Evolutionary conservation across 2,113 vertebrate species (phyloP).

Genomic region (Pseudorasbora parva): DNA sequence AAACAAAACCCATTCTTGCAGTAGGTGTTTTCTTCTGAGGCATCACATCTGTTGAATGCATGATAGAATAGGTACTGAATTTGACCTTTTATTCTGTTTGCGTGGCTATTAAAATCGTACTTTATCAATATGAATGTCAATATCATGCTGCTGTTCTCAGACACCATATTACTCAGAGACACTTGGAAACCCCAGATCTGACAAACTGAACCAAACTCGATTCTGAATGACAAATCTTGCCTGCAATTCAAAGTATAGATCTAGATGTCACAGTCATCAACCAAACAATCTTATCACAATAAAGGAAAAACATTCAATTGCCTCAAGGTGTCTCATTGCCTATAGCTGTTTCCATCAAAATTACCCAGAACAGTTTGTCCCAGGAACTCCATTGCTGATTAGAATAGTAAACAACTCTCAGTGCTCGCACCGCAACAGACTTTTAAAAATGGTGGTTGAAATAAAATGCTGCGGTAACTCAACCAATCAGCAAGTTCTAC

Average conservation of each 20-base stretch:
- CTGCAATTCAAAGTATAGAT: background rate
- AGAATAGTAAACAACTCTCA: too few species aligned
- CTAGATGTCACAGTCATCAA: background rate
- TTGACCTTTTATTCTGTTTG: conserved; percentile 5
- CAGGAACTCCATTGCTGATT: too few species aligned
- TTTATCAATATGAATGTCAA: conserved; percentile 7
- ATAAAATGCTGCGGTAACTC: too few species aligned
- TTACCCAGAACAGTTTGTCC: too few species aligned
- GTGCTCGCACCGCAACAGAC: too few species aligned
- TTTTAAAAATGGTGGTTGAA: too few species aligned
- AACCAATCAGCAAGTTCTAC: too few species aligned
- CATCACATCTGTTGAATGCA: conserved; percentile 33
- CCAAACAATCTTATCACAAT: background rate
- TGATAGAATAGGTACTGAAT: conserved; percentile 25
- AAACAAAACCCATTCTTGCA: conserved; percentile 1
- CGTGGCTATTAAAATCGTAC: background rate
- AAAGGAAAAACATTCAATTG: background rate
- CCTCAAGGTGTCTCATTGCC: too few species aligned
- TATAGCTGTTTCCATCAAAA: too few species aligned
- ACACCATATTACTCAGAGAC: background rate
- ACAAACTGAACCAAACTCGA: background rate
- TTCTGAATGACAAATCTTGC: background rate
- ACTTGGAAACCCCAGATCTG: background rate
- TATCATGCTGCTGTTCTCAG: background rate
- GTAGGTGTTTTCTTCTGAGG: conserved; percentile 29